These are phyloP conservation scores for Eristalis tenax DNA, from an alignment of 2,888 invertebrate genomes.

Conservation along the genomic window DNA sequence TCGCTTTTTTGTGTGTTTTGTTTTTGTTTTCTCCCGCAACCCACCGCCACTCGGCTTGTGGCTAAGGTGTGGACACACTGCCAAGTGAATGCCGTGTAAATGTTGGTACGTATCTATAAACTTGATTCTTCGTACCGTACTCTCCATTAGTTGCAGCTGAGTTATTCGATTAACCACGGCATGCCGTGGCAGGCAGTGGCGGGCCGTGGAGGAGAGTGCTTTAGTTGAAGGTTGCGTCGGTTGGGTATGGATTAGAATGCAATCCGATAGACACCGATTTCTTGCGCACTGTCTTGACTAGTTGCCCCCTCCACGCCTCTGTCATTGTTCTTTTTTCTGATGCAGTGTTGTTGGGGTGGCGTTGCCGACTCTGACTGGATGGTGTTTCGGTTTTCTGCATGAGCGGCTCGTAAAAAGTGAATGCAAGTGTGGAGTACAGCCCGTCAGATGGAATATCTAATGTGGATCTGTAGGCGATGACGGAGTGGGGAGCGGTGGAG, in stretches of 20 bases:
- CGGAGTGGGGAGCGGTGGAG: neutral
- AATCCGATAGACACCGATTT: constrained; percentile 5
- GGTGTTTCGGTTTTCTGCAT: constrained; percentile 13
- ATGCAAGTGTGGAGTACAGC: neutral
- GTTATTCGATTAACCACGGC: constrained; percentile 33
- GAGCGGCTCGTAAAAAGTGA: constrained; percentile 19
- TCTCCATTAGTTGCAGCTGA: constrained; percentile 18
- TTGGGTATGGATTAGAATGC: constrained; percentile 41
- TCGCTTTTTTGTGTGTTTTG: neutral
- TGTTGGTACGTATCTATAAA: constrained; percentile 6
- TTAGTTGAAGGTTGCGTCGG: neutral
- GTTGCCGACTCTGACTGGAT: neutral
- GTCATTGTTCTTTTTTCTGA: constrained; percentile 17
- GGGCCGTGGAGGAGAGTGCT: neutral
- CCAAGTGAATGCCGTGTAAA: neutral
- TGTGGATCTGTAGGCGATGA: neutral
- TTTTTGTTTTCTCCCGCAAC: neutral
- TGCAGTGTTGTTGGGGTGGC: neutral
- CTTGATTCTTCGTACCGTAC: neutral
- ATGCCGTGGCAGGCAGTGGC: neutral
- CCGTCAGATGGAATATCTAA: constrained; percentile 16
- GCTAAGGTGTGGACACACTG: neutral
- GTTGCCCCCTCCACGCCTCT: neutral
- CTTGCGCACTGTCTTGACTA: neutral
- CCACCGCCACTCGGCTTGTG: neutral